phyloP scores from a whole-genome alignment of 2,888 invertebrate genomes.

The Tupiocoris notatus region DNA sequence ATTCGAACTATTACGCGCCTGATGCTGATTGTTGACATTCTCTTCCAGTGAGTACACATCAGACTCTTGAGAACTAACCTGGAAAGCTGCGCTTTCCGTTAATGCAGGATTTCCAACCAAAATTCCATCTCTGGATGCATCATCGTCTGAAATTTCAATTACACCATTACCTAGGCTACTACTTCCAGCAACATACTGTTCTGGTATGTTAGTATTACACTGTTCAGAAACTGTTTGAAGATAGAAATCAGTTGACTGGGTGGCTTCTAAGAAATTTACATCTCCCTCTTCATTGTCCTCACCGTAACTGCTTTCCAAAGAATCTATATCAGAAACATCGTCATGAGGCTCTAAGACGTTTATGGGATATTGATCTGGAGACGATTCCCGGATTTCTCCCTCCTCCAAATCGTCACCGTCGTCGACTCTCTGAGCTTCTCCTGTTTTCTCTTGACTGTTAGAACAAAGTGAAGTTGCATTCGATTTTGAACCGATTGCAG shows the following conservation, averaged over 20 bases:
- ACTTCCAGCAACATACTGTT: not conserved
- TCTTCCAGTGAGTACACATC: no score
- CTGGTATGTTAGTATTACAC: no score
- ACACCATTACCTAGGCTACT: not conserved
- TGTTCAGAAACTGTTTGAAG: no score
- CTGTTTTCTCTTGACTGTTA: not conserved
- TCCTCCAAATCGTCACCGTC: conserved; percentile 24
- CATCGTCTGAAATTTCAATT: conserved; percentile 3
- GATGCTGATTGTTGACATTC: no score
- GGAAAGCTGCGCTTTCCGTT: not conserved
- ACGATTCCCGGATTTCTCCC: conserved; percentile 17
- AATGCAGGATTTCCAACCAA: not conserved
- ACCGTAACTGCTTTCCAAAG: not conserved
- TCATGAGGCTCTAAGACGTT: no score
- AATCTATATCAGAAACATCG: not conserved
- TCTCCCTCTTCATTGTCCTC: not conserved
- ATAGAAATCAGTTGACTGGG: no score
- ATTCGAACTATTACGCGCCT: no score
- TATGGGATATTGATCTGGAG: not conserved
- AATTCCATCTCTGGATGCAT: not conserved
- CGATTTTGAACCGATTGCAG: no score
- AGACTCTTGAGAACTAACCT: not conserved
- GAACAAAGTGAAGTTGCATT: no score
- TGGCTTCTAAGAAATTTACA: no score
- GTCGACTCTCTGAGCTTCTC: not conserved